A percentile compares a stretch with the other conserved stretches of the same genome.
Evolutionary conservation across 2,888 invertebrate species (phyloP).

Genomic region (Phengaris alcon): DNA sequence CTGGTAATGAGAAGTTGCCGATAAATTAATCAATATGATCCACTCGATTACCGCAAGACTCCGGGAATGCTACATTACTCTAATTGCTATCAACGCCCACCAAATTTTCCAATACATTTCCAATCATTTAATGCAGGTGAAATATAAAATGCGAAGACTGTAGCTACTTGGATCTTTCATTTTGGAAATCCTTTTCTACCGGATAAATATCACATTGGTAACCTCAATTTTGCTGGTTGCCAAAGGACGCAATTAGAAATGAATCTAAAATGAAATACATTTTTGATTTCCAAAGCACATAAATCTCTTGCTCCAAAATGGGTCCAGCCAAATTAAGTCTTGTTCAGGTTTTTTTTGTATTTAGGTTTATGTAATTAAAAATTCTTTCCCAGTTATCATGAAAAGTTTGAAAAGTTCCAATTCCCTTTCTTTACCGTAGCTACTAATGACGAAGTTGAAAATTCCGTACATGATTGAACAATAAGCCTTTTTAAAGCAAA

Average conservation of each 20-base stretch:
- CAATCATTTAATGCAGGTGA: background rate
- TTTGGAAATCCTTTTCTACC: too few relatives aligned
- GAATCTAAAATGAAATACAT: too few relatives aligned
- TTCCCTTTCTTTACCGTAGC: background rate
- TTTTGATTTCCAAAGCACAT: too few relatives aligned
- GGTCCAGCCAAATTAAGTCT: too few relatives aligned
- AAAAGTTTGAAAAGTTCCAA: background rate
- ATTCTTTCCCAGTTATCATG: background rate
- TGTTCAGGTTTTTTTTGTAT: too few relatives aligned
- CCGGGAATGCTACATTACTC: slow-evolving; percentile 27
- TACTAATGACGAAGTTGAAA: background rate
- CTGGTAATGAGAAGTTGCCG: slow-evolving; percentile 21
- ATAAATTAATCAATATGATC: slow-evolving; percentile 24
- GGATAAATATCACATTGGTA: too few relatives aligned
- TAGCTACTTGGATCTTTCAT: too few relatives aligned
- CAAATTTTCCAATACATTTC: slow-evolving; percentile 24
- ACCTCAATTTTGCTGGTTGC: too few relatives aligned
- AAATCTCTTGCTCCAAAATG: too few relatives aligned
- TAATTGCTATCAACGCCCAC: slow-evolving; percentile 3
- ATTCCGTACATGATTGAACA: slow-evolving; percentile 4
- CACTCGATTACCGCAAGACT: slow-evolving; percentile 24
- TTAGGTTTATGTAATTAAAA: background rate
- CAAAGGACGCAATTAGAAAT: too few relatives aligned
- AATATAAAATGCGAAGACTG: background rate
- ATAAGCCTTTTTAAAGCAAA: slow-evolving; percentile 1